phyloP scores from a whole-genome alignment of 2,888 invertebrate species.

The Stenolophus ochropezus region DNA sequence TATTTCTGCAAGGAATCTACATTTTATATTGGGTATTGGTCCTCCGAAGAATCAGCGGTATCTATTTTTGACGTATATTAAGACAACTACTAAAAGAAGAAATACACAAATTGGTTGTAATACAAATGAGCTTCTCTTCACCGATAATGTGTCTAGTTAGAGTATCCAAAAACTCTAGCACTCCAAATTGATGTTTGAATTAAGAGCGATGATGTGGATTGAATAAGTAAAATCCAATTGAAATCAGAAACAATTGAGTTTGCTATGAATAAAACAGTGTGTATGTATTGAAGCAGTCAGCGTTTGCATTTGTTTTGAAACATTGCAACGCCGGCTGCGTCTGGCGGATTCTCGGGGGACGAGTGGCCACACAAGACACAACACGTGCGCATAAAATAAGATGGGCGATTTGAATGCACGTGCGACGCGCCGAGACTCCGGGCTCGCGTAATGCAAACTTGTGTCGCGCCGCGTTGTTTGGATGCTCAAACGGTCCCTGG shows the following conservation, averaged over 20 bases:
- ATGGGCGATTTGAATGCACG: constrained; percentile 56
- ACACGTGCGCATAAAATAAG: constrained; percentile 53
- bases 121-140: too few species aligned
- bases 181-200: too few species aligned
- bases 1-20: too few species aligned
- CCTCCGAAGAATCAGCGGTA: too few species aligned
- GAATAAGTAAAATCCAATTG: neutral
- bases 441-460: neutral
- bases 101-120: too few species aligned
- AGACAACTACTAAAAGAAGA: too few species aligned
- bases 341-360: constrained; percentile 6
- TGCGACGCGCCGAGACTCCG: constrained; percentile 1
- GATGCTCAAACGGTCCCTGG: constrained; percentile 32
- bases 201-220: too few species aligned
- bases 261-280: neutral
- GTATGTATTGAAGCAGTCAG: neutral
- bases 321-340: neutral
- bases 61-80: too few species aligned
- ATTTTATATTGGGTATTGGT: too few species aligned
- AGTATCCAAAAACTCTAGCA: too few species aligned
- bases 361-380: neutral
- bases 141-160: too few species aligned
- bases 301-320: neutral
- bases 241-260: neutral
- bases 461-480: constrained; percentile 23